Evolutionary conservation across 1,140 invertebrate species (phyloP).

Genomic region (Artemia franciscana): DNA sequence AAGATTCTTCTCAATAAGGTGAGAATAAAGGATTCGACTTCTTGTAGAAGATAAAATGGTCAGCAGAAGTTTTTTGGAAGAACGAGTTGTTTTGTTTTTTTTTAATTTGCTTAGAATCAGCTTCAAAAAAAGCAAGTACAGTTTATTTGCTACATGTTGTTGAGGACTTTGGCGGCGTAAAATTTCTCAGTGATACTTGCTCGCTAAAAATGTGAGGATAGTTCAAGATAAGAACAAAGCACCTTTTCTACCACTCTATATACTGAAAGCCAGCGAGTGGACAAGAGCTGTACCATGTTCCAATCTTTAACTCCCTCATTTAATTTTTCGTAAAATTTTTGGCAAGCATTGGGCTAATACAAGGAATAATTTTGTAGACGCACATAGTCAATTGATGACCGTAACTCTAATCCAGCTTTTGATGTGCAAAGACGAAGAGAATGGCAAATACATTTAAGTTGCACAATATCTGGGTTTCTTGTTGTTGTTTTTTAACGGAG

Average conservation of each 20-base stretch:
- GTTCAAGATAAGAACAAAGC: neutral
- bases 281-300: neutral
- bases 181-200: neutral
- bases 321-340: neutral
- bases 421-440: neutral
- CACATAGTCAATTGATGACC: neutral
- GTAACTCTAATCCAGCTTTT: neutral
- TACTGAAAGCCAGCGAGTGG: neutral
- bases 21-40: neutral
- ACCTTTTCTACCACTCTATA: neutral
- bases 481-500: neutral
- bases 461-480: neutral
- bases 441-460: neutral
- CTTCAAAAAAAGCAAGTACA: neutral
- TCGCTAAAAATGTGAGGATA: neutral
- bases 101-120: neutral
- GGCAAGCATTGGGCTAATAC: neutral
- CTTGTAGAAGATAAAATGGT: neutral
- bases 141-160: neutral
- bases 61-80: neutral
- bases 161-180: neutral
- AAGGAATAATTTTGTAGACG: neutral
- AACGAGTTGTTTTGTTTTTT: neutral
- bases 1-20: neutral
- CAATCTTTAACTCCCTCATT: neutral